Percentiles rank a stretch among this genome's conserved stretches.
Evolutionary conservation across 2,113 vertebrate species (phyloP).

Genomic region (Daphoenositta chrysoptera): DNA sequence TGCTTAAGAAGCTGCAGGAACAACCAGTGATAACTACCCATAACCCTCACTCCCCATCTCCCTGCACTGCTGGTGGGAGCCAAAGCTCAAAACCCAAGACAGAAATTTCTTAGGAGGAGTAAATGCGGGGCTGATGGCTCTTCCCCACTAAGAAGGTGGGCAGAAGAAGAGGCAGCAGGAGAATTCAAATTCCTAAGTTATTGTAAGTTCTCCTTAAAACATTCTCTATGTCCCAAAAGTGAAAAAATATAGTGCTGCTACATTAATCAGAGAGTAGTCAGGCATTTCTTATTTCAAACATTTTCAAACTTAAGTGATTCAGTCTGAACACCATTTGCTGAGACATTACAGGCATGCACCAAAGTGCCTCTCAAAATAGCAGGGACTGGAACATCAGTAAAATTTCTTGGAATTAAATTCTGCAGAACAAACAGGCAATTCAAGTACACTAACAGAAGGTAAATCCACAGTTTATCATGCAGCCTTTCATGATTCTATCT

Average conservation of each 20-base stretch:
- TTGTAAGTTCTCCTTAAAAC: background rate
- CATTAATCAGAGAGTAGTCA: background rate
- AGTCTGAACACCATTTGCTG: background rate
- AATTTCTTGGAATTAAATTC: background rate
- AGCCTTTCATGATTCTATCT: background rate
- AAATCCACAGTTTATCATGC: background rate
- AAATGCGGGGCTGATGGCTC: background rate
- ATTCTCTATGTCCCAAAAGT: background rate
- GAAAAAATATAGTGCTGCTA: background rate
- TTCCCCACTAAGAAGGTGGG: background rate
- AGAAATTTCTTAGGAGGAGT: background rate
- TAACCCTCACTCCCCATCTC: background rate
- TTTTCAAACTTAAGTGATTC: background rate
- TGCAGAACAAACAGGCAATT: background rate
- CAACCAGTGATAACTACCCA: background rate
- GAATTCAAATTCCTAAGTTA: background rate
- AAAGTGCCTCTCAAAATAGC: background rate
- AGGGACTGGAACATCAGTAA: background rate
- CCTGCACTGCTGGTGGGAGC: background rate
- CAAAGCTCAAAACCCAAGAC: background rate
- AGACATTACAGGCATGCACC: background rate
- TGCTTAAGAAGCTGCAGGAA: background rate
- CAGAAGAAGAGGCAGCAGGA: background rate
- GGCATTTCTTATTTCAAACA: background rate
- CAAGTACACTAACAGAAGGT: background rate